These are phyloP conservation scores for Caenorhabditis sp. DNA, from an alignment of 2,888 invertebrate genomes.

Conservation along the genomic window DNA sequence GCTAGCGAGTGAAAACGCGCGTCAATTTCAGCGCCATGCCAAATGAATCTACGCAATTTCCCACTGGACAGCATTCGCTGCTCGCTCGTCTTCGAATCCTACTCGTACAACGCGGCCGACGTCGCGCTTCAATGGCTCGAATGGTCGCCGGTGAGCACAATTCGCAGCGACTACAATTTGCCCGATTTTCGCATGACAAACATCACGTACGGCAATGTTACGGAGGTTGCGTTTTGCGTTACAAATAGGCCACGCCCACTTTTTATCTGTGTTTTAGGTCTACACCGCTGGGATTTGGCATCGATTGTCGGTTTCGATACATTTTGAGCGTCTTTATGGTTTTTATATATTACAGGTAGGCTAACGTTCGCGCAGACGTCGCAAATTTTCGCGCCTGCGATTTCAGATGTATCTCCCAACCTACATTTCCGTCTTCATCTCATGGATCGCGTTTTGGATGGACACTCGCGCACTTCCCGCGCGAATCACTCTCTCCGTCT, in stretches of 20 bases:
- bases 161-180: constrained; percentile 62
- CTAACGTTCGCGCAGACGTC: too few species aligned
- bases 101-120: constrained; percentile 69
- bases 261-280: constrained; percentile 47
- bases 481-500: constrained; percentile 68
- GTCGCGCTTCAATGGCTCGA: constrained; percentile 66
- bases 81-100: constrained; percentile 64
- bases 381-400: too few species aligned
- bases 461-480: constrained; percentile 68
- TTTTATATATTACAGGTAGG: constrained; percentile 67
- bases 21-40: constrained; percentile 54
- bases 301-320: constrained; percentile 63
- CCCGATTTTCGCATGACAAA: constrained; percentile 68
- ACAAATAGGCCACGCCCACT: too few species aligned
- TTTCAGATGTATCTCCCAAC: constrained; percentile 69
- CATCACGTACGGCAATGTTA: constrained; percentile 61
- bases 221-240: constrained; percentile 38
- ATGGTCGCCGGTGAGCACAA: constrained; percentile 66
- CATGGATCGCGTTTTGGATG: constrained; percentile 71
- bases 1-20: too few species aligned
- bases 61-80: constrained; percentile 66
- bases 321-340: constrained; percentile 68
- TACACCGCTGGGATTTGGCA: constrained; percentile 70
- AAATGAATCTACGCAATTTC: constrained; percentile 62
- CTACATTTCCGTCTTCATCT: constrained; percentile 69